Evolutionary conservation across 2,113 vertebrate genomes (phyloP).

Genomic region (Phoxinus phoxinus): DNA sequence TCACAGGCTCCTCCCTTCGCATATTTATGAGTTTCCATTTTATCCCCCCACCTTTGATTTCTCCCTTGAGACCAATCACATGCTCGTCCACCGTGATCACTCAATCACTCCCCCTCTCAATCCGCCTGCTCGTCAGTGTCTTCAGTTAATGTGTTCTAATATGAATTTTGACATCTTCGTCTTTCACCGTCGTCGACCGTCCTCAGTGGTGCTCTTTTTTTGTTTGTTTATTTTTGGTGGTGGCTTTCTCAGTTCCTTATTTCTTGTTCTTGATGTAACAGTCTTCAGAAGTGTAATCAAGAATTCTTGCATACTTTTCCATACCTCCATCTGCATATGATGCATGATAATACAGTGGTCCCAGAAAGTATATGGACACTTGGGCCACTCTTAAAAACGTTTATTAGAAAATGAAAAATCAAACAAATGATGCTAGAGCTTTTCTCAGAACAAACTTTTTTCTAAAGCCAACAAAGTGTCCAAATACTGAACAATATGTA

Average conservation of each 20-base stretch:
- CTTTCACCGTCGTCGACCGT: slow-evolving; percentile 46
- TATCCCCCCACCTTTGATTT: slow-evolving; percentile 41
- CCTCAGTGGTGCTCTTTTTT: slow-evolving; percentile 41
- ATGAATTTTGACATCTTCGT: slow-evolving; percentile 48
- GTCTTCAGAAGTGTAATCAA: background rate
- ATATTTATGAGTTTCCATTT: slow-evolving; percentile 59
- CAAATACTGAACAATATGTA: background rate
- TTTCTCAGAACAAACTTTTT: background rate
- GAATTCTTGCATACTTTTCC: background rate
- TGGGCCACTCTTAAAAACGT: background rate
- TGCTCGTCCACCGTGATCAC: slow-evolving; percentile 60
- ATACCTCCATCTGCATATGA: background rate
- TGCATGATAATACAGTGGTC: slow-evolving; percentile 1
- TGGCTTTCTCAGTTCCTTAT: slow-evolving; percentile 52
- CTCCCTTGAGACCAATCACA: slow-evolving; percentile 59
- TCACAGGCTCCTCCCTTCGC: slow-evolving; percentile 60
- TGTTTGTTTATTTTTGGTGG: slow-evolving; percentile 63
- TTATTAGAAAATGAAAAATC: background rate
- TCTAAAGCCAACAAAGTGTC: slow-evolving; percentile 11
- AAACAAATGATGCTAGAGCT: background rate
- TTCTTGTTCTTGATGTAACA: background rate
- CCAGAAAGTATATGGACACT: background rate
- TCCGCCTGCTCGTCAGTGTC: slow-evolving; percentile 27
- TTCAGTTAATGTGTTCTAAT: slow-evolving; percentile 35
- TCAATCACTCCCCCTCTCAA: slow-evolving; percentile 63